Conservation (phyloP, 2,113 vertebrate genomes). For the Petromus typicus region DNA sequence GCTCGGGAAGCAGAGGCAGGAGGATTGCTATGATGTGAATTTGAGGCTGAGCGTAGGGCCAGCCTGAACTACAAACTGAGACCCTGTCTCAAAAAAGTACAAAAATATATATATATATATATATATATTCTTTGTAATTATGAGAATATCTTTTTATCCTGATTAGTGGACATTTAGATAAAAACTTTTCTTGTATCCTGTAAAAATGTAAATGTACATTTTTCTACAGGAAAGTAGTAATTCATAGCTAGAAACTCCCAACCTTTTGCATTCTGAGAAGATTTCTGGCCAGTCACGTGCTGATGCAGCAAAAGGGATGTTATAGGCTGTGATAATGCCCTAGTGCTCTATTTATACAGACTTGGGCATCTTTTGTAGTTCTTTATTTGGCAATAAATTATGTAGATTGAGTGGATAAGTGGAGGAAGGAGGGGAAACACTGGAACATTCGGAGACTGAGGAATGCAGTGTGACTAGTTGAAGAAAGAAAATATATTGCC, state of each 20-base stretch:
- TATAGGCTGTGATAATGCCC: not conserved
- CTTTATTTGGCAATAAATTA: constrained; percentile 46
- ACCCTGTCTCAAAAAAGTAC: no score
- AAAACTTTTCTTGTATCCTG: not conserved
- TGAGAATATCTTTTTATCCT: constrained; percentile 40
- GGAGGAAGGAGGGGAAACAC: constrained; percentile 16
- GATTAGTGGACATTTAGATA: not conserved
- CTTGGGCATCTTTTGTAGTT: constrained; percentile 8
- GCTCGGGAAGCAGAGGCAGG: no score
- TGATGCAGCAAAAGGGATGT: not conserved
- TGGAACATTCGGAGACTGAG: constrained; percentile 34
- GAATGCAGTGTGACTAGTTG: not conserved
- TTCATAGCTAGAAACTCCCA: not conserved
- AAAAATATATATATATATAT: no score
- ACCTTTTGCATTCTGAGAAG: constrained; percentile 23
- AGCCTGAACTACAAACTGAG: no score
- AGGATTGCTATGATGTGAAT: no score
- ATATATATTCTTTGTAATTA: constrained; percentile 24
- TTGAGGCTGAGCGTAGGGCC: no score
- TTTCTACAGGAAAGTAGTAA: not conserved
- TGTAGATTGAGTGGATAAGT: constrained; percentile 24
- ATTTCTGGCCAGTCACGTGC: not conserved
- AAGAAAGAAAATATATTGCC: constrained; percentile 46
- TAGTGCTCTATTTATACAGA: constrained; percentile 10
- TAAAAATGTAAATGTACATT: not conserved